Evolutionary conservation across 2,888 invertebrate species (phyloP), one percentile per base, ranked within the genome.

Genomic region (Acrobasis suavella): DNA sequence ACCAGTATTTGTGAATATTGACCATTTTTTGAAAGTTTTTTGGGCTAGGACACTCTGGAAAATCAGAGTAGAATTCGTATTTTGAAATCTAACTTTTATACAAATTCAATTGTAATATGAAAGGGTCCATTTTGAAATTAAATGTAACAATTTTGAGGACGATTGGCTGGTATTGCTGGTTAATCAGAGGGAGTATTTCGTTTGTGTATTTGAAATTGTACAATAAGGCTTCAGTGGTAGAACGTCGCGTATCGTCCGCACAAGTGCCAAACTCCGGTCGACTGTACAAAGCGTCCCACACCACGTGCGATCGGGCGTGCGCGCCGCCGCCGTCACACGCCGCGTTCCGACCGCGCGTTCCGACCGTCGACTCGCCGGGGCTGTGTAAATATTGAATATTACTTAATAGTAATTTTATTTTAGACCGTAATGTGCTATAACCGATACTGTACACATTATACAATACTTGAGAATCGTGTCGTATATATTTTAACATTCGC

Each of bases 341-440:
- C 16, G 60, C 63, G 63, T 50, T 64, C 60, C 60, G 54, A 56
- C 22, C 56, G 56, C 17, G 17, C 50, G 50, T 50, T 17, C 17
- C 52, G 52, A 51, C 51, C 64, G 64, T 65, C 65, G 65, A 60
- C 61, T 61, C 55, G 65, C 56, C 42, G 17, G 22, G 42, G 16
- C 42, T 46, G 79, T 89, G 89, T 91, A 89, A 88, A 91, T 89
- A 91, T 89, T 85, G 85, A 86, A 89, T 84, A 89, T 87, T 89
- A 91, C 88, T 85, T 86, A 85, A 85, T 90, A 84, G 85, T 91
- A 87, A 89, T 88, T 82, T 87, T 89, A 88, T 87, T 86, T 85
- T 91, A 90, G 89, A 88, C 81, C 85, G 80, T 83, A 81, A 83
- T 85, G 91, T 91, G 91, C 91, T 91, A 89, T 89, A 89, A 85